These are phyloP conservation scores for Aurelia aurita DNA, from an alignment of 30 jellyfish, hydroid and myxozoan genomes.

Conservation along the genomic window DNA sequence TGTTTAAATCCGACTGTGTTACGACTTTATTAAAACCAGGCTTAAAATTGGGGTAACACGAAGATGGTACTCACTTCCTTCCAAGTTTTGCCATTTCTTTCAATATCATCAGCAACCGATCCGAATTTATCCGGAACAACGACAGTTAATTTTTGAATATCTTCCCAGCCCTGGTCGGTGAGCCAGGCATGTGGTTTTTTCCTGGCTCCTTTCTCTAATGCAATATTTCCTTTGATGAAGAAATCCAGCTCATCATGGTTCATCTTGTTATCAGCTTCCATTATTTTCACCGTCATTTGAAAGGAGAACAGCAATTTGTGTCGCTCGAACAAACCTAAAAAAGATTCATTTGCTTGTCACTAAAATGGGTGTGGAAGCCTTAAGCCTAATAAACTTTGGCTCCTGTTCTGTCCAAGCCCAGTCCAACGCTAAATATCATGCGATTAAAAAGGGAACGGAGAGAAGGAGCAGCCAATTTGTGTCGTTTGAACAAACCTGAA, in stretches of 20 bases:
- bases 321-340: slow-evolving; percentile 91
- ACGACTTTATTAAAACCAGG: too few relatives aligned
- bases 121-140: slow-evolving; percentile 79
- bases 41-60: too few relatives aligned
- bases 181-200: slow-evolving; percentile 89
- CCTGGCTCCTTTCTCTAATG: slow-evolving; percentile 92
- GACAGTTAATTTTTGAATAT: slow-evolving; percentile 68
- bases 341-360: neutral
- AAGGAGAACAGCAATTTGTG: slow-evolving; percentile 95
- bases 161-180: slow-evolving; percentile 98
- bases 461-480: too few relatives aligned
- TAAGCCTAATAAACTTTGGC: neutral
- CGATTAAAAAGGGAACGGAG: too few relatives aligned
- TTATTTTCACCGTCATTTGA: slow-evolving; percentile 93
- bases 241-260: slow-evolving; percentile 95
- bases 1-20: too few relatives aligned
- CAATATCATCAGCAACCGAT: slow-evolving; percentile 83
- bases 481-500: too few relatives aligned
- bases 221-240: slow-evolving; percentile 96
- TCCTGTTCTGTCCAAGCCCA: too few relatives aligned
- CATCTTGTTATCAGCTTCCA: slow-evolving; percentile 92
- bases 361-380: neutral
- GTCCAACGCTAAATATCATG: too few relatives aligned
- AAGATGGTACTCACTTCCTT: slow-evolving; percentile 65
- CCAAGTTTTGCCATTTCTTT: slow-evolving; percentile 75